Evolutionary conservation across 2,888 invertebrate species (phyloP).

Genomic region (Phasia obesa): DNA sequence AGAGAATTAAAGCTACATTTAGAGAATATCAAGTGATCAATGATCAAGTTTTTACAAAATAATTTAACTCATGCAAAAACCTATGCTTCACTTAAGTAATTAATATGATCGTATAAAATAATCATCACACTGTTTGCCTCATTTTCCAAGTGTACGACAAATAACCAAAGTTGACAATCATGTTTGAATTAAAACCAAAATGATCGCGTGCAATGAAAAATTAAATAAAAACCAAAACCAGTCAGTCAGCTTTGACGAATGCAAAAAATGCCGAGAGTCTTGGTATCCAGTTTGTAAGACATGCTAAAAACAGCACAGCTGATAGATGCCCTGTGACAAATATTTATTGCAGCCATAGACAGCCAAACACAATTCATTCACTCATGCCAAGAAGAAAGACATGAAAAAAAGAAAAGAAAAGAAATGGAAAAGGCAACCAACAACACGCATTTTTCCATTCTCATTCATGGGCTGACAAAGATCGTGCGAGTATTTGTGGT

Average conservation of each 20-base stretch:
- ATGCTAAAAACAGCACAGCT: conserved; percentile 55
- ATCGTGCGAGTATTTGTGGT: conserved; percentile 6
- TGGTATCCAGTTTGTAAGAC: conserved; percentile 63
- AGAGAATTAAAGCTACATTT: no score
- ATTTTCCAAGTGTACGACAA: conserved; percentile 32
- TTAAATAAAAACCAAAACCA: conserved; percentile 40
- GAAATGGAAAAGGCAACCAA: not conserved
- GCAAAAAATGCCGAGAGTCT: conserved; percentile 13
- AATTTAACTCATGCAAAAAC: no score
- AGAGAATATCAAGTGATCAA: no score
- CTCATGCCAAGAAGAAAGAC: conserved; percentile 2
- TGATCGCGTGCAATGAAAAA: conserved; percentile 60
- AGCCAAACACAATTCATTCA: conserved; percentile 42
- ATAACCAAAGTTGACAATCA: conserved; percentile 62
- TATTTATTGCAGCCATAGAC: conserved; percentile 45
- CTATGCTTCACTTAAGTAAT: no score
- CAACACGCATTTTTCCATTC: conserved; percentile 50
- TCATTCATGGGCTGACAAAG: conserved; percentile 41
- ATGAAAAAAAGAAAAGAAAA: not conserved
- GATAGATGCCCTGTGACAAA: conserved; percentile 66
- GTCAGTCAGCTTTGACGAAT: conserved; percentile 54
- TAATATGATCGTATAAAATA: no score
- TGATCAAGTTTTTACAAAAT: no score
- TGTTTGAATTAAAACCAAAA: conserved; percentile 59
- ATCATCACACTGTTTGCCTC: not conserved